Conservation (phyloP, 92 coral and sea anemone genomes). For the Palythoa caribaeorum region DNA sequence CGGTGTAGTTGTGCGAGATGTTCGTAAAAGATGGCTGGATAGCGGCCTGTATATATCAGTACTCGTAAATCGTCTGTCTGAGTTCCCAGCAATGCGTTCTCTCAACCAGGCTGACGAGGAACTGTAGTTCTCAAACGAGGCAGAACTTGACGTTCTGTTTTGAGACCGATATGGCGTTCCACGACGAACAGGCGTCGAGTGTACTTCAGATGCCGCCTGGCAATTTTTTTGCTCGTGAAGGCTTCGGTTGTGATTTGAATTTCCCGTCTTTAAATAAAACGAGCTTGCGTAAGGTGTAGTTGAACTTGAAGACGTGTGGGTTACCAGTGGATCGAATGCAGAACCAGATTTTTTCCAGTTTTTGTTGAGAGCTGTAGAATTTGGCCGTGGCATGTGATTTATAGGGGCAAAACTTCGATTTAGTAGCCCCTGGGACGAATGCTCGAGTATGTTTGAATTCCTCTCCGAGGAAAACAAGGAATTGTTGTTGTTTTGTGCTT, state of each 20-base stretch:
- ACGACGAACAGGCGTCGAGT: not conserved
- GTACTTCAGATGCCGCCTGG: not conserved
- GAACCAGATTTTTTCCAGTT: not conserved
- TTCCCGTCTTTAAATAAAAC: conserved; percentile 32
- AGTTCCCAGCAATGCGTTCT: conserved; percentile 12
- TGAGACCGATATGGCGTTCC: not conserved
- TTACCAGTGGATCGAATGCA: not conserved
- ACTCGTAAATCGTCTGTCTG: not conserved
- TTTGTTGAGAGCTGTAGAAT: not conserved
- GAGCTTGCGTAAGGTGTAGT: conserved; percentile 30
- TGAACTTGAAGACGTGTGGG: conserved; percentile 25
- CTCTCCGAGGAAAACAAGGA: conserved; percentile 41
- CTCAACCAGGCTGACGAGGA: conserved; percentile 23
- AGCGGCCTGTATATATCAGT: conserved; percentile 14
- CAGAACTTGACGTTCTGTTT: not conserved
- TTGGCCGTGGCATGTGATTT: not conserved
- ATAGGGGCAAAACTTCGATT: conserved; percentile 16
- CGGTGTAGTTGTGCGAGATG: not conserved
- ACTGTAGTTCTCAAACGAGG: not conserved
- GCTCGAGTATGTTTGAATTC: not conserved
- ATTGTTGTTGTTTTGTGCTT: conserved; percentile 31
- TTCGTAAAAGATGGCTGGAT: not conserved
- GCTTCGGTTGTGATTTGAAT: not conserved
- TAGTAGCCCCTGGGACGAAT: not conserved
- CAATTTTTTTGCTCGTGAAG: not conserved